Percentiles rank a stretch among this genome's conserved stretches.
Conservation (phyloP, 2,797 vertebrate genomes). For the Crenuchus spilurus region DNA sequence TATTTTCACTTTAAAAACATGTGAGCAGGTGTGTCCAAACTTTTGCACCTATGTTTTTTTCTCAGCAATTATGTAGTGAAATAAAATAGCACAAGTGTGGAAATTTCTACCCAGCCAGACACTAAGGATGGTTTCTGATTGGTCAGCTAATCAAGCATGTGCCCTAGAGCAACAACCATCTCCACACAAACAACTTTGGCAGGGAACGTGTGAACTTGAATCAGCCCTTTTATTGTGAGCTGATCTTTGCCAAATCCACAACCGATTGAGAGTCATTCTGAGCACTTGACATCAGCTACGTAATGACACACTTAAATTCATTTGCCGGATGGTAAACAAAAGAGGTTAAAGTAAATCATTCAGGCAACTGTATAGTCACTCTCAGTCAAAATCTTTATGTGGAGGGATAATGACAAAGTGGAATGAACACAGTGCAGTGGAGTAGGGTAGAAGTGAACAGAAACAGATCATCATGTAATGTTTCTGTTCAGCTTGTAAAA, state of each 20-base stretch:
- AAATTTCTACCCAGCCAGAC: constrained; percentile 81
- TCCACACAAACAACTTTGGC: constrained; percentile 92
- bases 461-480: background rate
- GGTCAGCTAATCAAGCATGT: constrained; percentile 90
- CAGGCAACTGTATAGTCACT: constrained; percentile 84
- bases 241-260: constrained; percentile 97
- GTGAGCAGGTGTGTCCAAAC: background rate
- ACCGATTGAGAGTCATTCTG: constrained; percentile 98
- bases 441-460: background rate
- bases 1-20: no score
- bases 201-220: constrained; percentile 93
- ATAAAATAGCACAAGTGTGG: constrained; percentile 90
- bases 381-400: constrained; percentile 41
- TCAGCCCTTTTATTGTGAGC: constrained; percentile 89
- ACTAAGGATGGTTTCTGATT: constrained; percentile 79
- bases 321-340: constrained; percentile 88
- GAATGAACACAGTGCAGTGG: background rate
- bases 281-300: constrained; percentile 95
- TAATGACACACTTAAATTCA: constrained; percentile 89
- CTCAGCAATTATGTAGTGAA: constrained; percentile 65
- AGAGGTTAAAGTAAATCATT: constrained; percentile 76
- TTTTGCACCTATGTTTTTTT: background rate
- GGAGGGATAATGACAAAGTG: constrained; percentile 46
- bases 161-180: constrained; percentile 83
- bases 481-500: background rate